Conservation (phyloP, 2,113 vertebrate species). For the Hylia prasina region DNA sequence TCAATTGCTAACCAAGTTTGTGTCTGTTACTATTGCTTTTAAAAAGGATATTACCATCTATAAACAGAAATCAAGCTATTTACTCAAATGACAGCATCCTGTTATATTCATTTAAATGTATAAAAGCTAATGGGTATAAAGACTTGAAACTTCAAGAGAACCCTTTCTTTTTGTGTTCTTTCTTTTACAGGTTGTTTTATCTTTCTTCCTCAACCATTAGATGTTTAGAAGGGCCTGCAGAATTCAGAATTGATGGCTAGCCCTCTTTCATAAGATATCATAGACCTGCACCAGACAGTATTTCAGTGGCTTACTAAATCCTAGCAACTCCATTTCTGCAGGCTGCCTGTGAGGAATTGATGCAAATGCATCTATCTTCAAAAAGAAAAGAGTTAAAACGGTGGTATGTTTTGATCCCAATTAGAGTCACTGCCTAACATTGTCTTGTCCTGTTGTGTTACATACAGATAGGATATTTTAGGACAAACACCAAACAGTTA, state of each 20-base stretch:
- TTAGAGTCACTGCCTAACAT: not conserved
- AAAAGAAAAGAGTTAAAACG: not conserved
- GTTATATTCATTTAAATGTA: not conserved
- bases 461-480: not conserved
- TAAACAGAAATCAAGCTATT: not conserved
- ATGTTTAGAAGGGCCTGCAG: not conserved
- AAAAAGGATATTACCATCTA: not conserved
- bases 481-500: not conserved
- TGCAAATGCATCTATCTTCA: not conserved
- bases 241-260: not conserved
- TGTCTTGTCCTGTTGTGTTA: not conserved
- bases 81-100: not conserved
- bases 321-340: not conserved
- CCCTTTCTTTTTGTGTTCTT: not conserved
- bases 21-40: accelerated
- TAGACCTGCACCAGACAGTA: not conserved
- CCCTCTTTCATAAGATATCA: not conserved
- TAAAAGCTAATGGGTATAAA: not conserved
- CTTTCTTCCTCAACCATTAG: not conserved
- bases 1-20: not conserved
- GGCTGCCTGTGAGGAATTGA: not conserved
- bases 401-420: not conserved
- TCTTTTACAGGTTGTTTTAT: not conserved
- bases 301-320: not conserved
- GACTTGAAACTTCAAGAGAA: not conserved